A percentile compares a stretch with the other conserved stretches of the same genome.
These are phyloP conservation scores for Cyphomyrus discorhynchus DNA, from an alignment of 2,113 vertebrate species.

Conservation along the genomic window DNA sequence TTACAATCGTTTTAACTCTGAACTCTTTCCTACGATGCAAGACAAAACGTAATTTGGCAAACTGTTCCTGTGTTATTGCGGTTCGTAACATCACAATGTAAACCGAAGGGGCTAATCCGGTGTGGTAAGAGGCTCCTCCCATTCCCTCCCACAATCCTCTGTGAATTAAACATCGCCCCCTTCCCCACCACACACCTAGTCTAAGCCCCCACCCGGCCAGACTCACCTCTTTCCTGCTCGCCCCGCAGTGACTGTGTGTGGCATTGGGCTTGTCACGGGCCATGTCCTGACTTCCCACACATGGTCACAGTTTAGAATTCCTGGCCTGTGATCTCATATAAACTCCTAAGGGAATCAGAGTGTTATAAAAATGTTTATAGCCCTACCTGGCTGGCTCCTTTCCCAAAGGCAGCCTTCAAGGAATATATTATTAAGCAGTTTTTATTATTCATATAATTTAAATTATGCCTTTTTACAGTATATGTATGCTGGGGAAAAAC, in stretches of 20 bases:
- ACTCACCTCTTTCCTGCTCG: not conserved
- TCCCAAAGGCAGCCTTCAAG: not conserved
- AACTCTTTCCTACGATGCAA: not conserved
- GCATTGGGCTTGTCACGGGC: not conserved
- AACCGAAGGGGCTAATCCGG: not conserved
- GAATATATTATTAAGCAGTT: not conserved
- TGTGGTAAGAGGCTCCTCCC: not conserved
- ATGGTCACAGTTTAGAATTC: slow-evolving; percentile 96
- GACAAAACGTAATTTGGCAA: not conserved
- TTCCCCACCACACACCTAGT: not conserved
- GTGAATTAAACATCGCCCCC: not conserved
- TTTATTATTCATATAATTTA: not conserved
- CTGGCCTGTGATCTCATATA: slow-evolving; percentile 76
- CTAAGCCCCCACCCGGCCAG: not conserved
- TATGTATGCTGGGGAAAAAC: not conserved
- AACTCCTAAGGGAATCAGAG: not conserved
- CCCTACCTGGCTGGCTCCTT: not conserved
- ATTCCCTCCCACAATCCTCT: not conserved
- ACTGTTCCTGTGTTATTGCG: not conserved
- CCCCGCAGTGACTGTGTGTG: not conserved
- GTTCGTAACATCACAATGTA: not conserved
- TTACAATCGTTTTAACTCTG: not conserved
- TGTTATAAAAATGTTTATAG: not conserved
- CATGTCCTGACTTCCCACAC: slow-evolving; percentile 70
- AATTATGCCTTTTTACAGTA: not conserved